Percentiles rank a stretch among this genome's conserved stretches.
Conservation (phyloP, 2,797 vertebrate species). For the Diglossa cyanea region DNA sequence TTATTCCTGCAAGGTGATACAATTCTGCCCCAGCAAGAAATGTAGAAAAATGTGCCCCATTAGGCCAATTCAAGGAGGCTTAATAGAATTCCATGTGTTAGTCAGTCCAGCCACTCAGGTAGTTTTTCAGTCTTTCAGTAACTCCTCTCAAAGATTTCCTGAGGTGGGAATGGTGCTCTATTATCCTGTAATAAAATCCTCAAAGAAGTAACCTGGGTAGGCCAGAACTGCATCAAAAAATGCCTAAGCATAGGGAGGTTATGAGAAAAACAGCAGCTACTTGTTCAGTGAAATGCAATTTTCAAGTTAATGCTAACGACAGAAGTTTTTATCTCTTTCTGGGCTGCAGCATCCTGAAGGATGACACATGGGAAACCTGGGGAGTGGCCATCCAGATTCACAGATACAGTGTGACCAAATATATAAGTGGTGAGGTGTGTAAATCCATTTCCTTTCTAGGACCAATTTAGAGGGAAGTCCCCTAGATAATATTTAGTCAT, state of each 20-base stretch:
- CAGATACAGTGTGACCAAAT: background rate
- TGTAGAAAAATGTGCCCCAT: background rate
- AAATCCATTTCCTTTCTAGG: conserved; percentile 11
- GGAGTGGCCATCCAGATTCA: background rate
- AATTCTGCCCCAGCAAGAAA: background rate
- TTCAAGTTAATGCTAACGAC: background rate
- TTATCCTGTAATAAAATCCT: background rate
- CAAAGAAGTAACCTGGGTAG: background rate
- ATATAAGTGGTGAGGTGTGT: background rate
- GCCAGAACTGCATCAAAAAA: background rate
- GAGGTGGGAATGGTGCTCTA: background rate
- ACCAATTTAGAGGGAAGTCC: background rate
- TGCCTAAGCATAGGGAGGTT: background rate
- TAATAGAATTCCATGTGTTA: background rate
- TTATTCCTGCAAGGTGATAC: background rate
- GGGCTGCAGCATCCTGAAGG: background rate
- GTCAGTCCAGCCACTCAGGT: background rate
- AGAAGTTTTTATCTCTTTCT: background rate
- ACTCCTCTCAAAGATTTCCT: background rate
- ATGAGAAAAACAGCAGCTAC: background rate
- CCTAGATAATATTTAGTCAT: background rate
- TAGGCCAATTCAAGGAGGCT: background rate
- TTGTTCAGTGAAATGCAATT: background rate
- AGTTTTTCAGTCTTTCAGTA: background rate
- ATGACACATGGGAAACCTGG: background rate